Evolutionary conservation across 2,888 invertebrate genomes (phyloP), one percentile per base, ranked within the genome.

Genomic region (Drosophila tanythrix): DNA sequence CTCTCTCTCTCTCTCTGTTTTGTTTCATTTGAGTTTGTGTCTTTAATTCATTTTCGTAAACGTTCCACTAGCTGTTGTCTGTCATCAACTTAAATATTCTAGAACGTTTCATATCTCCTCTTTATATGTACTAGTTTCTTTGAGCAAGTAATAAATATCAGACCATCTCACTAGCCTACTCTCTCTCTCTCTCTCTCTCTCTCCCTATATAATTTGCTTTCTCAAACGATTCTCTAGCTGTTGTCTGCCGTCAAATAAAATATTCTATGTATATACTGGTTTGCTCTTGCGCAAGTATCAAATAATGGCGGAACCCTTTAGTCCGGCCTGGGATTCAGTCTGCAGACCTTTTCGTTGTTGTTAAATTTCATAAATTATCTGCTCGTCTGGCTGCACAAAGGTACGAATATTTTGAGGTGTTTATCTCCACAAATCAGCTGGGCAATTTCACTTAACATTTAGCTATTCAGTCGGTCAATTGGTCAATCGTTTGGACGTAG

Each of bases 311-410:
- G 25, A 15, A 46, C 46, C 25, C 25, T 46, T 46, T 25, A 2
- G 15, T 46, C 7, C 25, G 46, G 15, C 46, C 7, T 18, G 50
- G 10, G 50, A 27, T 50, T 50, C 27, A 5, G 27, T 27, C 50
- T 50, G 50, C 18, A 27, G 48, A 31, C 53, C 57, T 40, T 36
- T 43, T n/a, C 63, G 31, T 51, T 74, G 55, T 33, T 77, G 46
- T 8, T 25, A 77, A 77, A 65, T 79, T 65, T 40, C 35, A 35
- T 75, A 79, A 76, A 62, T 69, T 76, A 48, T 51, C 53, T 38
- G 46, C 43, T 61, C 7, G 18, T 27, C 40, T 29, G 62, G 55
- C 25, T 35, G 31, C 25, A 21, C 10, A 35, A 33, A 58, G 52
- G 52, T 53, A 31, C n/a, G 2, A 7, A 27, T 50, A 27, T 1